Conservation (phyloP, 2,797 vertebrate species). For the Phaenicophaeus curvirostris region DNA sequence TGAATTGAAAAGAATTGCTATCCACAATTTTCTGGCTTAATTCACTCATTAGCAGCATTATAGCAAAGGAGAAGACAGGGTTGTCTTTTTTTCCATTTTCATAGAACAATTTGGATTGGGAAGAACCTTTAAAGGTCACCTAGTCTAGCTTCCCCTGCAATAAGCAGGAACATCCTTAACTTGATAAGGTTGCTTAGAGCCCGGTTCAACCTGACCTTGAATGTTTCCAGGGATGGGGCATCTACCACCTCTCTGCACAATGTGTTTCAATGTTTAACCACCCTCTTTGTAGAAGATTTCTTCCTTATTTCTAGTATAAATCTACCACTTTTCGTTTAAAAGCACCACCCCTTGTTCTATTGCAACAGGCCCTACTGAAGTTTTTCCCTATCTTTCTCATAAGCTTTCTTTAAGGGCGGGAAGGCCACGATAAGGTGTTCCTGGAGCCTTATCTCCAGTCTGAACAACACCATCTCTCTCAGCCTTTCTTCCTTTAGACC, state of each 20-base stretch:
- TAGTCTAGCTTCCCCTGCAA: background rate
- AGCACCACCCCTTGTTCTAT: background rate
- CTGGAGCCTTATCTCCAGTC: background rate
- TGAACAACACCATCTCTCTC: background rate
- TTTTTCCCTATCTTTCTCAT: too few species aligned
- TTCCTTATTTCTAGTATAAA: background rate
- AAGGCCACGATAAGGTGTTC: background rate
- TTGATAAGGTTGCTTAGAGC: background rate
- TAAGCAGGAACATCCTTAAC: background rate
- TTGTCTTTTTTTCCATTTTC: background rate
- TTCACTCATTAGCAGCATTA: background rate
- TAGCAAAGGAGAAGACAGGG: background rate
- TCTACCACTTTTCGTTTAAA: background rate
- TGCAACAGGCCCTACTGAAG: background rate
- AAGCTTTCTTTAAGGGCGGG: too few species aligned
- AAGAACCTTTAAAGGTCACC: background rate
- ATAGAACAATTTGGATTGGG: background rate
- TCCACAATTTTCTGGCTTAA: background rate
- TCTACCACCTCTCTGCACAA: background rate
- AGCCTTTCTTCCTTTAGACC: background rate
- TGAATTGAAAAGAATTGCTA: background rate
- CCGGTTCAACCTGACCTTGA: background rate
- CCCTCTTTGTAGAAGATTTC: too few species aligned
- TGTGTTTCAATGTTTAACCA: background rate
- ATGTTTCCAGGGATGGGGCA: background rate